phyloP scores from a whole-genome alignment of 1,140 invertebrate species.

The Daktulosphaira vitifoliae region DNA sequence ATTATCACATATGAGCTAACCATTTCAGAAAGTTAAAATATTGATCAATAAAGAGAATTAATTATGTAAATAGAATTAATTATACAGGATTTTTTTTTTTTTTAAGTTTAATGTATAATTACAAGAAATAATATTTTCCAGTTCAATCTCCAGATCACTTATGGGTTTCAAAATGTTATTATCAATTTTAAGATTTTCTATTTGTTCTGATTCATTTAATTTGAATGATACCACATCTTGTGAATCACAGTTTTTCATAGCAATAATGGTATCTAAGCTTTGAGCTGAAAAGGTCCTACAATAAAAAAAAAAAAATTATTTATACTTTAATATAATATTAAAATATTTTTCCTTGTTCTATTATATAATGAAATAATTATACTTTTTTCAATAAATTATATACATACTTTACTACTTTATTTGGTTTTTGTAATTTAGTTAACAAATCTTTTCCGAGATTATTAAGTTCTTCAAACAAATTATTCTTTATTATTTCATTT shows the following conservation, averaged over 20 bases:
- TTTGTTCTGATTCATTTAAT: neutral
- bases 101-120: neutral
- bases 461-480: constrained; percentile 28
- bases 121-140: constrained; percentile 20
- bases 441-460: constrained; percentile 16
- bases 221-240: neutral
- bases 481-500: neutral
- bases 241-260: neutral
- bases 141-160: constrained; percentile 4
- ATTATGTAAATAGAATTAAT: no score
- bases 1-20: neutral
- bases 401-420: neutral
- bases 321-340: no score
- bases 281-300: neutral
- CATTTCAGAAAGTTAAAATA: neutral
- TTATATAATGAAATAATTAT: no score
- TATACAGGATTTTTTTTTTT: neutral
- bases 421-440: neutral
- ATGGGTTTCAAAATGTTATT: neutral
- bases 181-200: neutral
- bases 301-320: no score
- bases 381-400: no score
- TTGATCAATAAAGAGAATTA: no score
- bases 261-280: neutral
- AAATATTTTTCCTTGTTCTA: no score